These are phyloP conservation scores for Triplophysa dalaica DNA, from an alignment of 2,113 vertebrate genomes.

Conservation along the genomic window DNA sequence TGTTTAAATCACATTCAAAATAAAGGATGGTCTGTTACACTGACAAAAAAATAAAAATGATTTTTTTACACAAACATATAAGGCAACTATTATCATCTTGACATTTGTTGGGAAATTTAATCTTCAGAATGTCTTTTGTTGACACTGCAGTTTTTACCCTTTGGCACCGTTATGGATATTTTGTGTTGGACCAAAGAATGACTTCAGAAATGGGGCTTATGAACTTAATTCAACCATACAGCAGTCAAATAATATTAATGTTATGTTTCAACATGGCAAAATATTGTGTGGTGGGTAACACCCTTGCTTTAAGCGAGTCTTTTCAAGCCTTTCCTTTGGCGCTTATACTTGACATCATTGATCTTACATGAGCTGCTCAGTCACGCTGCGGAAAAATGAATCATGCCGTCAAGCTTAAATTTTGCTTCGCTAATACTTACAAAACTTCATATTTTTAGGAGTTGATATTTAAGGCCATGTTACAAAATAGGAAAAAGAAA, in stretches of 20 bases:
- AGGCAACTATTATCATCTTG: not conserved
- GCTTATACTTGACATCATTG: not conserved
- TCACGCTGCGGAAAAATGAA: constrained; percentile 2
- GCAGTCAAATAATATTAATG: not conserved
- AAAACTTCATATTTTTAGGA: not conserved
- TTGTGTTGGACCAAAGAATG: not conserved
- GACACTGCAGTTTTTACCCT: not conserved
- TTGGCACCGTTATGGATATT: not conserved
- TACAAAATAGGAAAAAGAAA: not conserved
- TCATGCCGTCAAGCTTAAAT: constrained; percentile 16
- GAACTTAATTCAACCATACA: not conserved
- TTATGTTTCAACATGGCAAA: not conserved
- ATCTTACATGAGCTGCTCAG: constrained; percentile 14
- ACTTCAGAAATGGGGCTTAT: not conserved
- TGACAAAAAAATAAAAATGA: not conserved
- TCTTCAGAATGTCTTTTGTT: not conserved
- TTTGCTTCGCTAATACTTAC: not conserved
- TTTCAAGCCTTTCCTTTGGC: not conserved
- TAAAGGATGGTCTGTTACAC: not conserved
- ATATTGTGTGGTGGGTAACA: not conserved
- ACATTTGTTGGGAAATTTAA: not conserved
- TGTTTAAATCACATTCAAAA: not conserved
- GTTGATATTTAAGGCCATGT: not conserved
- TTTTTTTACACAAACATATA: not conserved
- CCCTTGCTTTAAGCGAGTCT: not conserved